Percentiles rank a stretch among this genome's conserved stretches.
These are phyloP conservation scores for Nasonia oneida DNA, from an alignment of 2,888 invertebrate genomes.

Conservation along the genomic window DNA sequence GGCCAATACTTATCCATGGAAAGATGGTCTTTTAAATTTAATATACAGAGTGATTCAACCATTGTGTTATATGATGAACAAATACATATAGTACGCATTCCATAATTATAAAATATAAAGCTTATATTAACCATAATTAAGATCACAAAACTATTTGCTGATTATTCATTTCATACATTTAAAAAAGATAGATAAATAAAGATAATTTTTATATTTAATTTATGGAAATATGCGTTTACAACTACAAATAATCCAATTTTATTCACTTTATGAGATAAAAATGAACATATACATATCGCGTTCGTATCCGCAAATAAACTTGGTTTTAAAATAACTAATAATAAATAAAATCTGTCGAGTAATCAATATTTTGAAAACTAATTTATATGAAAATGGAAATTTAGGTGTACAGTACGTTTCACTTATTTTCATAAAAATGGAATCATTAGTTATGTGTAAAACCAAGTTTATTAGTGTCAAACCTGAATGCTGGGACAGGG, in stretches of 20 bases:
- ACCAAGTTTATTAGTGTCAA: slow-evolving; percentile 82
- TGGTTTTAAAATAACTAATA: slow-evolving; percentile 48
- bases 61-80: too few relatives aligned
- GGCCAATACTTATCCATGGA: too few relatives aligned
- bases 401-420: neutral
- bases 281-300: slow-evolving; percentile 39
- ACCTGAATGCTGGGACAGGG: slow-evolving; percentile 99
- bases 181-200: neutral
- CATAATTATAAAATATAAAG: neutral
- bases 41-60: too few relatives aligned
- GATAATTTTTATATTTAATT: neutral
- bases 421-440: neutral
- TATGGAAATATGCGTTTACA: neutral
- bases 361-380: neutral
- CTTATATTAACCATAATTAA: too few relatives aligned
- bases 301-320: slow-evolving; percentile 51
- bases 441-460: slow-evolving; percentile 48
- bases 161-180: neutral
- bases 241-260: slow-evolving; percentile 56
- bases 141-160: neutral
- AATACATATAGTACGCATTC: too few relatives aligned
- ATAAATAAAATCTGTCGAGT: neutral
- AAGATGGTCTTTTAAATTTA: too few relatives aligned
- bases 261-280: slow-evolving; percentile 31
- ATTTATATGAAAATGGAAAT: neutral